Evolutionary conservation across 2,113 vertebrate genomes (phyloP).

Genomic region (Arothron firmamentum): DNA sequence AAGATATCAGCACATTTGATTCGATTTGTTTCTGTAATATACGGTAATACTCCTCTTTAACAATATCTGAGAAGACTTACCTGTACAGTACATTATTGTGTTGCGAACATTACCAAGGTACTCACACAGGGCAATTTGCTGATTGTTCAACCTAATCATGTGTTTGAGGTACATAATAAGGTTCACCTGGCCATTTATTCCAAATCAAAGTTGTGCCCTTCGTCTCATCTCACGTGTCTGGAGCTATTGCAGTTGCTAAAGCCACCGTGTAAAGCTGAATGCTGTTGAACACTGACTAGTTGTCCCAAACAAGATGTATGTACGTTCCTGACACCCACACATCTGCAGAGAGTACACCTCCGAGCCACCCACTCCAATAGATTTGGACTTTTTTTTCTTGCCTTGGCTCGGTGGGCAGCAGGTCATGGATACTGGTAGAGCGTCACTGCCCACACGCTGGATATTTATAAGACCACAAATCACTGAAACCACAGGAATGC

Average conservation of each 20-base stretch:
- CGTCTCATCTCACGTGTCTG: too few species aligned
- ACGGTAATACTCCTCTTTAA: too few species aligned
- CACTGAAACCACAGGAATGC: slow-evolving; percentile 60
- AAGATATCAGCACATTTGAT: too few species aligned
- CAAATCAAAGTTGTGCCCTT: too few species aligned
- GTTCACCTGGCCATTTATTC: too few species aligned
- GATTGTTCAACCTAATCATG: too few species aligned
- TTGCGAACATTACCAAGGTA: too few species aligned
- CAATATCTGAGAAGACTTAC: too few species aligned
- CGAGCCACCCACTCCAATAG: slow-evolving; percentile 40
- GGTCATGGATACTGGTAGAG: slow-evolving; percentile 55
- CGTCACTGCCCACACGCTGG: slow-evolving; percentile 60
- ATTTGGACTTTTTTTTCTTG: slow-evolving; percentile 57
- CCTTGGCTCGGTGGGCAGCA: slow-evolving; percentile 59
- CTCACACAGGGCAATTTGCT: too few species aligned
- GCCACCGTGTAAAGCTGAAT: neutral
- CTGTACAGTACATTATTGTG: too few species aligned
- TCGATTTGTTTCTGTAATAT: too few species aligned
- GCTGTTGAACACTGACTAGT: neutral
- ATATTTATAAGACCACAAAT: slow-evolving; percentile 71
- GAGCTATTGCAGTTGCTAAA: neutral
- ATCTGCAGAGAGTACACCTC: slow-evolving; percentile 28
- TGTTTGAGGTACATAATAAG: too few species aligned
- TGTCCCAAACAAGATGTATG: slow-evolving; percentile 17
- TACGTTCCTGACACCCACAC: slow-evolving; percentile 13